These are phyloP conservation scores for Aplysina aerophoba DNA, from an alignment of 37 sponge, comb jelly and placozoan genomes.

Conservation along the genomic window DNA sequence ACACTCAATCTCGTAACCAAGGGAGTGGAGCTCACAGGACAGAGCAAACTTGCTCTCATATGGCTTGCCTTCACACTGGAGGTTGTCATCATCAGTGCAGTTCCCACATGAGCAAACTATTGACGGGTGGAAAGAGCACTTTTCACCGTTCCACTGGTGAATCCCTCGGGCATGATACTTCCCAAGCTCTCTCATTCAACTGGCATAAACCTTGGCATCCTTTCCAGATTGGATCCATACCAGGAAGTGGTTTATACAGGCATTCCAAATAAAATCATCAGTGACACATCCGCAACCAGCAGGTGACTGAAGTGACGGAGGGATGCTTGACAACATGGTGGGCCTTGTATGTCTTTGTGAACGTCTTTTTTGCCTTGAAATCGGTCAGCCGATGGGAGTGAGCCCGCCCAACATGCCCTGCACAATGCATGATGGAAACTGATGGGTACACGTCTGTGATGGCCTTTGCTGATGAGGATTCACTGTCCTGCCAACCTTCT, in stretches of 20 bases:
- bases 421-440: conserved; percentile 30
- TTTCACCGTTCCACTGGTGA: conserved; percentile 38
- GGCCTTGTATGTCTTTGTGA: not conserved
- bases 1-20: conserved; percentile 39
- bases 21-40: conserved; percentile 28
- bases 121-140: conserved; percentile 43
- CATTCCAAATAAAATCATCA: not conserved
- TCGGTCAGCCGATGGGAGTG: conserved; percentile 22
- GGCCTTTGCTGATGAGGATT: conserved; percentile 42
- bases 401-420: conserved; percentile 36
- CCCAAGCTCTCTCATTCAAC: conserved; percentile 1
- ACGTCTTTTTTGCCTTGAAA: conserved; percentile 14
- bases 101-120: conserved; percentile 34
- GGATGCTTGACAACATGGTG: no score
- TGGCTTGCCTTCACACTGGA: conserved; percentile 25
- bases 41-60: conserved; percentile 13
- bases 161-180: conserved; percentile 46
- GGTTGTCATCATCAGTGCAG: conserved; percentile 15
- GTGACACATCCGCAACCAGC: not conserved
- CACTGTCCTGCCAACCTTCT: conserved; percentile 51
- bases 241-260: conserved; percentile 6
- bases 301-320: no score
- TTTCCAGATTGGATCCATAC: not conserved
- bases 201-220: conserved; percentile 22
- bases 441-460: not conserved